Evolutionary conservation across 2,888 invertebrate genomes (phyloP).

Genomic region (Pachycephus smyrnensis): DNA sequence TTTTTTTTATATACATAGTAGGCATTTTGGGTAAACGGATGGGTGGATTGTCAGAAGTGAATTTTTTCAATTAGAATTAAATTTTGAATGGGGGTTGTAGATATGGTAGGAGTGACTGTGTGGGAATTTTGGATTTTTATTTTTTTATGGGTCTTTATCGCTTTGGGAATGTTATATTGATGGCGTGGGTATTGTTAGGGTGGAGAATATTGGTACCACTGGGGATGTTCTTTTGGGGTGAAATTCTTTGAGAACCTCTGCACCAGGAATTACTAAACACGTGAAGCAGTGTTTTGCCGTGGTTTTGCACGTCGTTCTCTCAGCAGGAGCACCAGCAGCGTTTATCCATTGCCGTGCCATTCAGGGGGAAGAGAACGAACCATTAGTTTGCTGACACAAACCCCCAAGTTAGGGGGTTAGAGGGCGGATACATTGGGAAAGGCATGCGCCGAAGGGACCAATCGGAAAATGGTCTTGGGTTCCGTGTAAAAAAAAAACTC

Average conservation of each 20-base stretch:
- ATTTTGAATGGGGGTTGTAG: too few species aligned
- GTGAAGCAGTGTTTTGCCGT: slow-evolving; percentile 46
- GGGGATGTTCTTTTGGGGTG: background rate
- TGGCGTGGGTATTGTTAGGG: background rate
- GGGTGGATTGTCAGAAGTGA: background rate
- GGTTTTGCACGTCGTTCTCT: slow-evolving; percentile 42
- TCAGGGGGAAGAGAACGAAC: slow-evolving; percentile 44
- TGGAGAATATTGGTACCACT: background rate
- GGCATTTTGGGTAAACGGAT: background rate
- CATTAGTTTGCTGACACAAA: slow-evolving; percentile 50
- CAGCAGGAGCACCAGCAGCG: slow-evolving; percentile 35
- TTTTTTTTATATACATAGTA: background rate
- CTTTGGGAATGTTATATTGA: background rate
- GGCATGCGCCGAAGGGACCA: slow-evolving; percentile 44
- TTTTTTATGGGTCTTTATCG: background rate
- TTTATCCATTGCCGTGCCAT: slow-evolving; percentile 47
- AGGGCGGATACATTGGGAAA: slow-evolving; percentile 37
- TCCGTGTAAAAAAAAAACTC: background rate
- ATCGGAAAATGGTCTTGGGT: slow-evolving; percentile 26
- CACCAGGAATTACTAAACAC: slow-evolving; percentile 31
- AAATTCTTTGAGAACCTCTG: slow-evolving; percentile 40
- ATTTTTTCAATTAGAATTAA: background rate
- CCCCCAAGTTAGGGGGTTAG: slow-evolving; percentile 35
- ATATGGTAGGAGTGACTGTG: too few species aligned
- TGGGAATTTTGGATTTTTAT: background rate